A percentile compares a stretch with the other conserved stretches of the same genome.
phyloP scores from a whole-genome alignment of 1,140 invertebrate species.

The Hylyphantes graminicola region DNA sequence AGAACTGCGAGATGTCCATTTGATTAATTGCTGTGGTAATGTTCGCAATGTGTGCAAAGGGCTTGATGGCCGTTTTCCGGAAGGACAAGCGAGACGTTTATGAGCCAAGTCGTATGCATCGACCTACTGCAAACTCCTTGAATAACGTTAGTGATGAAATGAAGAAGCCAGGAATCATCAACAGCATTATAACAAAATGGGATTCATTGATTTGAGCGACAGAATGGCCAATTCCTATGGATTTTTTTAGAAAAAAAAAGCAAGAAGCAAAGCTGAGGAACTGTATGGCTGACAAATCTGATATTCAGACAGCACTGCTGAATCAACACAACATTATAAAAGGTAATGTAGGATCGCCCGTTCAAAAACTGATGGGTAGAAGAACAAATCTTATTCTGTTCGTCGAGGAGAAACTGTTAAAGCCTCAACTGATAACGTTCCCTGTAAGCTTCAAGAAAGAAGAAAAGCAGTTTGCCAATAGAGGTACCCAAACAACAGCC shows the following conservation, averaged over 20 bases:
- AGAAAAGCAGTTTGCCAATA: too few relatives aligned
- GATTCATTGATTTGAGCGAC: not conserved
- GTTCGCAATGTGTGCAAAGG: not conserved
- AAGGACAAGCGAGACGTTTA: not conserved
- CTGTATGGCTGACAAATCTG: too few relatives aligned
- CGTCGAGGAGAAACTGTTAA: too few relatives aligned
- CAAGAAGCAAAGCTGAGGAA: too few relatives aligned
- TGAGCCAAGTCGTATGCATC: not conserved
- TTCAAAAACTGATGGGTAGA: too few relatives aligned
- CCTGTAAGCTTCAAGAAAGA: too few relatives aligned
- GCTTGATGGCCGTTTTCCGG: not conserved
- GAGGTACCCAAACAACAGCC: too few relatives aligned
- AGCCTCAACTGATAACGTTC: too few relatives aligned
- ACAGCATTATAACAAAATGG: not conserved
- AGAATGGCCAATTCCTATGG: constrained; percentile 17
- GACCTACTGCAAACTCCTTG: not conserved
- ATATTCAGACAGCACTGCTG: too few relatives aligned
- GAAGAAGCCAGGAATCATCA: not conserved
- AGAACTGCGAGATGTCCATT: not conserved
- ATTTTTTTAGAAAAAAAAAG: not conserved
- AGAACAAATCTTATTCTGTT: too few relatives aligned
- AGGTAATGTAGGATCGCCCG: too few relatives aligned
- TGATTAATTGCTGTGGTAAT: not conserved
- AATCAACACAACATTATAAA: too few relatives aligned
- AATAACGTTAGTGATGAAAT: not conserved